Conservation (phyloP, 92 coral and sea anemone genomes). For the Actinernus sp. region DNA sequence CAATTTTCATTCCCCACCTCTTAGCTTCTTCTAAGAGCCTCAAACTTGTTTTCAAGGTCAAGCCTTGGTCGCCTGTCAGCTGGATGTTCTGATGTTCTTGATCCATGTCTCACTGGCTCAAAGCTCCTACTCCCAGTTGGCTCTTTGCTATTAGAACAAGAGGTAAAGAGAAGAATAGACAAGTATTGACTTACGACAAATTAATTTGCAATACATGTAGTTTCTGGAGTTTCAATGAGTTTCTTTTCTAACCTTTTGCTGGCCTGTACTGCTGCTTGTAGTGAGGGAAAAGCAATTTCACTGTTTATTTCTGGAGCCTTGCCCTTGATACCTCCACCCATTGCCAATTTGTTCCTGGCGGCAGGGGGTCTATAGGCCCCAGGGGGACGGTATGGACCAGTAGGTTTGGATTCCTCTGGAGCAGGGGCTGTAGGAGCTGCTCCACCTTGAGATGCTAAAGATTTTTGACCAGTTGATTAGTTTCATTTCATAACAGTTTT, state of each 20-base stretch:
- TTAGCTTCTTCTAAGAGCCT: slow-evolving; percentile 87
- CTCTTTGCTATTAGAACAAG: slow-evolving; percentile 90
- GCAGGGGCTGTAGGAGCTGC: slow-evolving; percentile 2
- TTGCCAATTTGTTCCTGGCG: slow-evolving; percentile 71
- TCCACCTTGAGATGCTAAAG: background rate
- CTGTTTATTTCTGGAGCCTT: slow-evolving; percentile 94
- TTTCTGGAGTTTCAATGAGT: background rate
- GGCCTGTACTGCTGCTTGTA: slow-evolving; percentile 78
- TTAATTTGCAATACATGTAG: too few relatives aligned
- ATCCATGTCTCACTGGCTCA: slow-evolving; percentile 95
- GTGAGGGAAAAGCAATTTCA: slow-evolving; percentile 95
- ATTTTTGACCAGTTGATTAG: background rate
- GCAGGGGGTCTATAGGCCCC: slow-evolving; percentile 94
- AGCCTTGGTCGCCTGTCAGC: slow-evolving; percentile 78
- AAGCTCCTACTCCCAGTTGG: slow-evolving; percentile 73
- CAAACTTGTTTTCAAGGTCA: slow-evolving; percentile 93
- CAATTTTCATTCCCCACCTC: too few relatives aligned
- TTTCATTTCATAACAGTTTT: background rate
- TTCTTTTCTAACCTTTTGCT: slow-evolving; percentile 79
- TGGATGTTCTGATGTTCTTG: slow-evolving; percentile 80
- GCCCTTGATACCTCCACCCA: slow-evolving; percentile 47
- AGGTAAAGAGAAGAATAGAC: too few relatives aligned
- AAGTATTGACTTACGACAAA: too few relatives aligned
- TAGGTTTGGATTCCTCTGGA: slow-evolving; percentile 8
- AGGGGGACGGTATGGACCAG: slow-evolving; percentile 60